Evolutionary conservation across 2,888 invertebrate species (phyloP), one percentile per base, ranked within the genome.

Genomic region (Eilema griseolum): DNA sequence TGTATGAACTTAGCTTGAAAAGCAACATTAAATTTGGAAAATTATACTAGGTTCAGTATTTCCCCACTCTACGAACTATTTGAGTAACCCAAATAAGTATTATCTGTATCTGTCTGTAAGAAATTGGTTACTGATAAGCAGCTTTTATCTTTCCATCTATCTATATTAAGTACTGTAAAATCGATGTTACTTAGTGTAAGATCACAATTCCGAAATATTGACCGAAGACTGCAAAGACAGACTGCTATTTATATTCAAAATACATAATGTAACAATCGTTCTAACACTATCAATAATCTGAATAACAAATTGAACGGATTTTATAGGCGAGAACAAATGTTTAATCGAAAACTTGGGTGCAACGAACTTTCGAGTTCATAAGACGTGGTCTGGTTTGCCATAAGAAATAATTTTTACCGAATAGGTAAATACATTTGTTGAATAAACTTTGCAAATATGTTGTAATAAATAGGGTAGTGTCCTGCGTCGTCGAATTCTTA

Each of bases 311-410:
- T 68, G 57, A 20, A 46, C 41, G 10, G 68, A 57, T 46, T 68
- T 64, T 52, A 61, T 28, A 63, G 61, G 41, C 14, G 71, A 16
- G 70, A 61, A 71, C 64, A 68, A 64, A 74, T 73, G n/a, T 80
- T 16, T 76, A 73, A 72, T 81, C 63, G 72, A 73, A 72, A 57
- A 75, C 37, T 66, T 31, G 33, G 69, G 79, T 71, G 68, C 82
- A 82, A 73, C 75, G 79, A 82, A 79, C 81, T 80, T 69, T 61
- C 70, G 66, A 65, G 73, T 72, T 73, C 60, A 61, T 72, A 62
- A 73, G 80, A 26, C 59, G 16, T 46, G 10, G 24, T 4, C 16
- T 59, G 12, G 2, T 24, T 24, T 12, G 1, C 14, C 24, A 14
- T 59, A 14, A 14, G 59, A 59, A 59, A 59, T 59, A 26, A 59